A percentile compares a stretch with the other conserved stretches of the same genome.
Evolutionary conservation across 2,113 vertebrate species (phyloP).

Genomic region (Epinephelus lanceolatus): DNA sequence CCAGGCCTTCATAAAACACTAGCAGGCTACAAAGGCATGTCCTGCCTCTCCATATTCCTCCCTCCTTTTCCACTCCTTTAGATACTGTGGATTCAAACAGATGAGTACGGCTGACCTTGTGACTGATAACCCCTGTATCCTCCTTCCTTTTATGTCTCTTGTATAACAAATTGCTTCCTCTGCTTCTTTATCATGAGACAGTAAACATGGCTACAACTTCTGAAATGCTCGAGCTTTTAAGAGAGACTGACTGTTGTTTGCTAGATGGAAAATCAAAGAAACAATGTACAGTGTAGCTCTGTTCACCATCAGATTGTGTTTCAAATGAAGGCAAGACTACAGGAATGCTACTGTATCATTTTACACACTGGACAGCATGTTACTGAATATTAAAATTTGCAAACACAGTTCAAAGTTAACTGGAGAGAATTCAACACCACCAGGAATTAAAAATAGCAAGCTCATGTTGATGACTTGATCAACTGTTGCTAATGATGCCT

Average conservation of each 20-base stretch:
- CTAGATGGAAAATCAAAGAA: conserved; percentile 14
- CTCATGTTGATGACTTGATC: conserved; percentile 9
- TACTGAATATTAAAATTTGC: neutral
- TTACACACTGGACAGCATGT: neutral
- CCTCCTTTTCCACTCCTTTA: conserved; percentile 51
- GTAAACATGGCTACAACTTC: conserved; percentile 17
- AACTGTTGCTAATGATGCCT: conserved; percentile 17
- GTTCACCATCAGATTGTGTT: neutral
- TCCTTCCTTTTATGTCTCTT: conserved; percentile 34
- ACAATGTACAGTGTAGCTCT: neutral
- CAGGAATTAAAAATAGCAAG: conserved; percentile 16
- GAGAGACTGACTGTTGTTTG: neutral
- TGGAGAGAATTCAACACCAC: neutral
- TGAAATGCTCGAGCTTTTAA: conserved; percentile 12
- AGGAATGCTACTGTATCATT: neutral
- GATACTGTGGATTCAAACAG: conserved; percentile 31
- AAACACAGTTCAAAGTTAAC: neutral
- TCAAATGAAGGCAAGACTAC: conserved; percentile 5
- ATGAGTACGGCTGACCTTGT: conserved; percentile 34
- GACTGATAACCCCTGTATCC: conserved; percentile 42
- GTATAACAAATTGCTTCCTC: conserved; percentile 21
- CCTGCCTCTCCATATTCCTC: conserved; percentile 50
- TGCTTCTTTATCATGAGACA: conserved; percentile 4
- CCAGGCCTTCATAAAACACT: conserved; percentile 79
- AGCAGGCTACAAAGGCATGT: conserved; percentile 59